Evolutionary conservation across 2,888 invertebrate species (phyloP).

Genomic region (Meiosimyza platycephala): DNA sequence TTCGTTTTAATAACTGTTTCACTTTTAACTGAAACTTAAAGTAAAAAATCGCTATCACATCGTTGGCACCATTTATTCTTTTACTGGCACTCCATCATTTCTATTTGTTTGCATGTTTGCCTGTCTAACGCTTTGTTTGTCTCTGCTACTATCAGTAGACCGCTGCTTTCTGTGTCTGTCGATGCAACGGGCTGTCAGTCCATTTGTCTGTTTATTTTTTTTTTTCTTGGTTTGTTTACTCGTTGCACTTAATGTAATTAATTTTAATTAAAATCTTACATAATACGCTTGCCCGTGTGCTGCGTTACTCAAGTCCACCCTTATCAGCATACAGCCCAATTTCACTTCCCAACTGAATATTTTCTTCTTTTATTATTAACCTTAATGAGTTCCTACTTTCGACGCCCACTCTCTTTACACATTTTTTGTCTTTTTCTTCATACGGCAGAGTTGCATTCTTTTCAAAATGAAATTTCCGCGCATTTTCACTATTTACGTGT

Average conservation of each 20-base stretch:
- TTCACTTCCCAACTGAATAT: neutral
- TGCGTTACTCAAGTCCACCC: too few species aligned
- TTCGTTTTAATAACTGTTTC: too few species aligned
- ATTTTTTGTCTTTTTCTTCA: neutral
- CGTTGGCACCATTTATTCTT: too few species aligned
- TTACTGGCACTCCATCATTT: too few species aligned
- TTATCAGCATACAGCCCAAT: neutral
- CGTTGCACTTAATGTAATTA: conserved; percentile 66
- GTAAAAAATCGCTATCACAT: too few species aligned
- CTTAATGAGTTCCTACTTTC: conserved; percentile 31
- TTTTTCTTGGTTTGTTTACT: conserved; percentile 50
- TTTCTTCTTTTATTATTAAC: conserved; percentile 24
- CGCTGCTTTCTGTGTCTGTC: neutral
- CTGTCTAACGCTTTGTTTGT: neutral
- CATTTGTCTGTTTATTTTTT: conserved; percentile 14
- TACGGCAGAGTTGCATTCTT: conserved; percentile 18
- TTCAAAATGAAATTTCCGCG: conserved; percentile 30
- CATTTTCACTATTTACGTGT: conserved; percentile 29
- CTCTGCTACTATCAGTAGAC: neutral
- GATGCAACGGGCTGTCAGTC: neutral
- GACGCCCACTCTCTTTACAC: conserved; percentile 7
- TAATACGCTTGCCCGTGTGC: conserved; percentile 47
- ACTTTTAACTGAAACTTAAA: too few species aligned
- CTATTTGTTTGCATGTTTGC: conserved; percentile 3
- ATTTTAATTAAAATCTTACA: conserved; percentile 65